phyloP scores from a whole-genome alignment of 2,113 vertebrate species.

The Sinosuthora webbiana region DNA sequence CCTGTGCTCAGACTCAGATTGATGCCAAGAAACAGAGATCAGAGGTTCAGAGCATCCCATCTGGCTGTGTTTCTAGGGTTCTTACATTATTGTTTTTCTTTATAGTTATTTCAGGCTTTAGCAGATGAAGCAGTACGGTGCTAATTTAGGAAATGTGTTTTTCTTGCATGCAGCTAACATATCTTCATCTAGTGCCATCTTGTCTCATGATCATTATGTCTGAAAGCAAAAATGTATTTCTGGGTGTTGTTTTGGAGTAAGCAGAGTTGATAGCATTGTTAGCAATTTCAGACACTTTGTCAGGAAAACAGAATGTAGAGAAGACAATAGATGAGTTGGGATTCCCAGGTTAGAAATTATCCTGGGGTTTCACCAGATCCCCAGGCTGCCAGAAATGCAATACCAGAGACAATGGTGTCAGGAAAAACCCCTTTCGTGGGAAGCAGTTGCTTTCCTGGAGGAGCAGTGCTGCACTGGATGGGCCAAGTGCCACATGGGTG shows the following conservation, averaged over 20 bases:
- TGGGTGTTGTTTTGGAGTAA: neutral
- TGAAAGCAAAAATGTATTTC: conserved; percentile 31
- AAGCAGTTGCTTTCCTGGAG: neutral
- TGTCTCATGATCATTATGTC: conserved; percentile 27
- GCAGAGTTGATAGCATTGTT: neutral
- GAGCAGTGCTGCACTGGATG: neutral
- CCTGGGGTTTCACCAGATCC: neutral
- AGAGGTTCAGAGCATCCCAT: conserved; percentile 9
- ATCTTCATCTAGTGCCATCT: conserved; percentile 27
- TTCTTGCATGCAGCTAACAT: conserved; percentile 3
- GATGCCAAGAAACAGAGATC: neutral
- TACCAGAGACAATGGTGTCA: neutral
- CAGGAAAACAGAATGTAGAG: neutral
- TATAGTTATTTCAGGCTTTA: conserved; percentile 42
- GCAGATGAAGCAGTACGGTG: neutral
- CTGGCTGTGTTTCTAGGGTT: conserved; percentile 15
- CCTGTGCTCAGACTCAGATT: neutral
- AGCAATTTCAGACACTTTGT: neutral
- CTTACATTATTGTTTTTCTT: conserved; percentile 27
- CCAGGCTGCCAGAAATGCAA: neutral
- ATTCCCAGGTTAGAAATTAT: neutral
- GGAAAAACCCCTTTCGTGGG: neutral
- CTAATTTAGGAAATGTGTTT: conserved; percentile 49
- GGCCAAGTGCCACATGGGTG: neutral
- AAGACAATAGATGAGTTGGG: neutral